Conservation (phyloP, 1,140 invertebrate species). For the Orchesella cincta region DNA sequence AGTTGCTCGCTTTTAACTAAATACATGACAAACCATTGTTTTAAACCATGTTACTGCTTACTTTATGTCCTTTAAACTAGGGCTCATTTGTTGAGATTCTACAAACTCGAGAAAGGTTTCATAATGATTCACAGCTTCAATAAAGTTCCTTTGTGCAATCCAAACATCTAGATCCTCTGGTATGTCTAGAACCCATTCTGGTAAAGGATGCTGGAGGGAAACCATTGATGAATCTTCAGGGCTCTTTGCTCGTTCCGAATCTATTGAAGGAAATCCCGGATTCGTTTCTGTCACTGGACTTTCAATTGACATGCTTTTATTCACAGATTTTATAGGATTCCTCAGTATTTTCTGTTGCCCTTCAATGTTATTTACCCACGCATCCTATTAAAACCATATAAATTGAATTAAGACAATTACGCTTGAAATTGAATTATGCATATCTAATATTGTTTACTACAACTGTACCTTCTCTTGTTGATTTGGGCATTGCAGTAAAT, state of each 20-base stretch:
- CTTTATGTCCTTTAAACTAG: conserved; percentile 53
- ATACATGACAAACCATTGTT: not conserved
- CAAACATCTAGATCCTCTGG: conserved; percentile 94
- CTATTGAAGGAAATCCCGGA: conserved; percentile 39
- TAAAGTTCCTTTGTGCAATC: conserved; percentile 96
- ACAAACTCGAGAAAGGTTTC: conserved; percentile 69
- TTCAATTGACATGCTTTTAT: conserved; percentile 32
- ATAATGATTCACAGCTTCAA: conserved; percentile 86
- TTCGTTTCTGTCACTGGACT: conserved; percentile 43
- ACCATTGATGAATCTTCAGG: conserved; percentile 47
- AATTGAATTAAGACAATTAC: not conserved
- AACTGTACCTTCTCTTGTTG: conserved; percentile 69
- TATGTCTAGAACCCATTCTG: conserved; percentile 89
- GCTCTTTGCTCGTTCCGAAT: conserved; percentile 44
- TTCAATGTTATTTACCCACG: conserved; percentile 49
- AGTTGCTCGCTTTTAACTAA: not conserved
- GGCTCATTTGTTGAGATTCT: conserved; percentile 41
- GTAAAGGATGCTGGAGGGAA: conserved; percentile 54
- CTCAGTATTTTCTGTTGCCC: conserved; percentile 47
- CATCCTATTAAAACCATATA: conserved; percentile 38
- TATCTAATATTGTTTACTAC: not conserved
- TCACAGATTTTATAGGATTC: conserved; percentile 39
- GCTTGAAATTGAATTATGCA: conserved; percentile 13
- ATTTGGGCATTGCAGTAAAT: conserved; percentile 87
- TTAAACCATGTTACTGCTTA: conserved; percentile 23